Evolutionary conservation across 1,140 invertebrate genomes (phyloP), one percentile per base, ranked within the genome.

Genomic region (Andrena cerasifolii): DNA sequence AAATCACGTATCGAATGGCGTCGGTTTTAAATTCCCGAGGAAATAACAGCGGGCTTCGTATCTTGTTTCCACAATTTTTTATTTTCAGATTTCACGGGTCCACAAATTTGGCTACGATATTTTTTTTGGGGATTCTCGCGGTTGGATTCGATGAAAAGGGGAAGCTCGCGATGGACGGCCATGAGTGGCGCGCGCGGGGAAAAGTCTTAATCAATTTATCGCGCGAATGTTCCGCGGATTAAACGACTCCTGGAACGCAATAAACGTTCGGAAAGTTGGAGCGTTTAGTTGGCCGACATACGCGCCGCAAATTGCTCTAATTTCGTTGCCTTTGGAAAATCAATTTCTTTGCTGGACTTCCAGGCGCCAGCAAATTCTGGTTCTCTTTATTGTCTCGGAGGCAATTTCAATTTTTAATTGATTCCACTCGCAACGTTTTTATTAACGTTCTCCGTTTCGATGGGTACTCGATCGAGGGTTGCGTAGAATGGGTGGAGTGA

Each of bases 1-100:
- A 58, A 79, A 82, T 75, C 28, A 28, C 24, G 28, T 28, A 45
- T 6, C 8, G 51, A 45, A 8, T 16, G 6, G 1, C 21, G 14
- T 3, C 24, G 40, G 26, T n/a, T 31, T 56, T 5, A n/a, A 40
- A 28, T 10, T 5, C 21, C 8, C 6, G 31, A 7, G 5, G 31
- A 45, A 33, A 36, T 16, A 26, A 21, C 2, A 6, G 18, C 28
- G 18, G 8, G 14, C 33, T 31, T 5, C 2, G 18, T 0, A 24
- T n/a, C 14, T 6, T 31, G 10, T 28, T 65, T 65, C 18, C 16
- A 10, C n/a, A n/a, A n/a, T n/a, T n/a, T n/a, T n/a, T n/a, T n/a
- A n/a, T n/a, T n/a, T n/a, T n/a, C n/a, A n/a, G n/a, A 4, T 28
- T 14, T 3, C 31, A 7, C 24, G 28, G 3, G 7, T 28, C 2